These are phyloP conservation scores for Nansenia antarctica DNA, from an alignment of 2,113 vertebrate species.

Conservation along the genomic window DNA sequence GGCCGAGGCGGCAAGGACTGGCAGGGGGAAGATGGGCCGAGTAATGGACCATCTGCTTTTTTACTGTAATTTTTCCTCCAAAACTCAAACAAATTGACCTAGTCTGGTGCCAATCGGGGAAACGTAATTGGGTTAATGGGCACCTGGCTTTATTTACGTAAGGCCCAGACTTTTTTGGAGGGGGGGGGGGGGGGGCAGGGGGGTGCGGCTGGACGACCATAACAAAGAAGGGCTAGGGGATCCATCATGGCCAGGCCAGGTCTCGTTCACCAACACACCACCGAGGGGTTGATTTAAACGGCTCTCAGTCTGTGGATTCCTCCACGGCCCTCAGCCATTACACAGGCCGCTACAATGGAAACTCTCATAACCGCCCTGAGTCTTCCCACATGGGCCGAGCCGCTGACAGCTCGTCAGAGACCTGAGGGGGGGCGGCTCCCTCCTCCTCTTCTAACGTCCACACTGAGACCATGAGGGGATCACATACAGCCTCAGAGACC, in stretches of 20 bases:
- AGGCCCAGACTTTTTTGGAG: conserved; percentile 6
- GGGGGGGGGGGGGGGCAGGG: neutral
- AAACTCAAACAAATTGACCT: conserved; percentile 19
- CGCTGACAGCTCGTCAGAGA: conserved; percentile 64
- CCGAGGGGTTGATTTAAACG: conserved; percentile 32
- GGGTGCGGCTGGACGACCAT: neutral
- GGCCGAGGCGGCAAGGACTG: neutral
- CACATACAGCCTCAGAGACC: conserved; percentile 34
- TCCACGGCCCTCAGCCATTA: conserved; percentile 18
- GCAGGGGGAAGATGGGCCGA: neutral
- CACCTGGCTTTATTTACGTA: conserved; percentile 18
- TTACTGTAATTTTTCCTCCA: conserved; percentile 29
- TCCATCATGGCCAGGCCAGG: conserved; percentile 25
- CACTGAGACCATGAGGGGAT: conserved; percentile 33
- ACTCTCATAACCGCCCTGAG: conserved; percentile 37
- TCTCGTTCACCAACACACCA: conserved; percentile 33
- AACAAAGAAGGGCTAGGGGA: conserved; percentile 22
- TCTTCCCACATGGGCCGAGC: conserved; percentile 54
- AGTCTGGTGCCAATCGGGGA: conserved; percentile 18
- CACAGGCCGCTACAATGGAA: conserved; percentile 23
- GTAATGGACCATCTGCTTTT: conserved; percentile 42
- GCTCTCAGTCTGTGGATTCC: conserved; percentile 45
- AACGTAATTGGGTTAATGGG: conserved; percentile 4
- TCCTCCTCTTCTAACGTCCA: conserved; percentile 45
- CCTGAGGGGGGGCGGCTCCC: conserved; percentile 22